These are phyloP conservation scores for Salvelinus namaycush DNA, from an alignment of 2,113 vertebrate species.

Conservation along the genomic window DNA sequence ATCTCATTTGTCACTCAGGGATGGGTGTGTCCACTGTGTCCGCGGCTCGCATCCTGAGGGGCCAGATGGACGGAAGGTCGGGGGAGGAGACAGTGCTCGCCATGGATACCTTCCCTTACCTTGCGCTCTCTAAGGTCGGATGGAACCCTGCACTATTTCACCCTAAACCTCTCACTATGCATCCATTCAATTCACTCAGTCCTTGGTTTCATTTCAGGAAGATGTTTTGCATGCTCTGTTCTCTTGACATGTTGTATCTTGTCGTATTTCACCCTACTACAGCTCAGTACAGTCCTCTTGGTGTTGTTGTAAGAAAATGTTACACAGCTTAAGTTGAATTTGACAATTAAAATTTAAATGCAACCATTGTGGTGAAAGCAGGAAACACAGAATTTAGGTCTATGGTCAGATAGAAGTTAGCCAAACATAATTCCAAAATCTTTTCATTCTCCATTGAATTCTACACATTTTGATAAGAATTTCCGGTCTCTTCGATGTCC, in stretches of 20 bases:
- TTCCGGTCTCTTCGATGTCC: background rate
- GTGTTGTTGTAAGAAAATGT: background rate
- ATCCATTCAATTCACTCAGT: no score
- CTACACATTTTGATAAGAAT: background rate
- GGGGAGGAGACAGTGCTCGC: constrained; percentile 76
- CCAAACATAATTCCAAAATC: constrained; percentile 3
- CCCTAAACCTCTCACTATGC: no score
- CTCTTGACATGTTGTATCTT: constrained; percentile 30
- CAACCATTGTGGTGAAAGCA: constrained; percentile 37
- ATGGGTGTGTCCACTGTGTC: constrained; percentile 81
- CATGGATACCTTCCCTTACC: constrained; percentile 79
- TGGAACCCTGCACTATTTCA: no score
- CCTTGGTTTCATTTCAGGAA: background rate
- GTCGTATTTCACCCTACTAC: constrained; percentile 11
- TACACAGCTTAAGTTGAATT: background rate
- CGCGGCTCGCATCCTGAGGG: constrained; percentile 76
- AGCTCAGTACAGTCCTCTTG: background rate
- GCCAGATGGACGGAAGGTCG: constrained; percentile 69
- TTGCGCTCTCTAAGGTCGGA: constrained; percentile 79
- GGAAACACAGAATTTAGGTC: constrained; percentile 26
- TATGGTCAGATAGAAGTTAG: background rate
- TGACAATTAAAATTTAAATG: constrained; percentile 25
- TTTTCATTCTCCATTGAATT: background rate
- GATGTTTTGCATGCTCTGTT: constrained; percentile 17
- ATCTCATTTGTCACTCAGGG: constrained; percentile 53